These are phyloP conservation scores for Deilephila elpenor DNA, from an alignment of 2,888 invertebrate genomes.

Conservation along the genomic window DNA sequence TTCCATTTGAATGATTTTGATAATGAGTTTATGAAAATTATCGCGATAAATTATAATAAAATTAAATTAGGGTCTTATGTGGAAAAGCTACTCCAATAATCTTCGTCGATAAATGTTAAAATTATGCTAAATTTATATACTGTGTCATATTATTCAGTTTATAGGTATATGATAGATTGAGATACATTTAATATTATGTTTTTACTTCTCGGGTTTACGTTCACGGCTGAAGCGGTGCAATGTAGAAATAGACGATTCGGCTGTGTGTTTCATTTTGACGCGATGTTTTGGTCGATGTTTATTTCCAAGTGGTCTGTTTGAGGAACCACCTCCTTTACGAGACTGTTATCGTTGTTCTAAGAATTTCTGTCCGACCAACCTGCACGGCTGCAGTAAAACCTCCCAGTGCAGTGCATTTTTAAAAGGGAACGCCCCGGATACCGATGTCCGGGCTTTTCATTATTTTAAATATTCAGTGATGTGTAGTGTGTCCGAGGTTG, in stretches of 20 bases:
- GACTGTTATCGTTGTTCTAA: slow-evolving; percentile 68
- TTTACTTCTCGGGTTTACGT: slow-evolving; percentile 3
- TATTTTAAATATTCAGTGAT: slow-evolving; percentile 82
- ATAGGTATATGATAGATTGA: not conserved
- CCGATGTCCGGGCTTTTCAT: slow-evolving; percentile 73
- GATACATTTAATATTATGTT: not conserved
- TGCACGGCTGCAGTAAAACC: slow-evolving; percentile 78
- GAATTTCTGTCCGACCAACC: slow-evolving; percentile 77
- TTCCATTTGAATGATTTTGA: not conserved
- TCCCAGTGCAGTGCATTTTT: slow-evolving; percentile 82
- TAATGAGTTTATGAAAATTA: not conserved
- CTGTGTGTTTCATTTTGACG: slow-evolving; percentile 52
- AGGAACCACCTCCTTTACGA: slow-evolving; percentile 75
- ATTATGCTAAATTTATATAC: not conserved
- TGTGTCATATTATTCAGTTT: not conserved
- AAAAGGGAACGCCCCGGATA: slow-evolving; percentile 77
- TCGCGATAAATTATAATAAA: slow-evolving; percentile 17
- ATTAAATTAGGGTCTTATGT: slow-evolving; percentile 4
- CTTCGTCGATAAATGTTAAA: slow-evolving; percentile 10
- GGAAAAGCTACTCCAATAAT: slow-evolving; percentile 7
- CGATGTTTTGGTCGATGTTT: slow-evolving; percentile 56
- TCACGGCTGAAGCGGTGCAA: slow-evolving; percentile 13
- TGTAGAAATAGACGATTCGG: slow-evolving; percentile 25
- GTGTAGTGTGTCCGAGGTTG: slow-evolving; percentile 70
- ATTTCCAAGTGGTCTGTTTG: slow-evolving; percentile 59